Percentiles rank a stretch among this genome's conserved stretches.
These are phyloP conservation scores for Nephrotoma guestfalica DNA, from an alignment of 2,888 invertebrate genomes.

Conservation along the genomic window DNA sequence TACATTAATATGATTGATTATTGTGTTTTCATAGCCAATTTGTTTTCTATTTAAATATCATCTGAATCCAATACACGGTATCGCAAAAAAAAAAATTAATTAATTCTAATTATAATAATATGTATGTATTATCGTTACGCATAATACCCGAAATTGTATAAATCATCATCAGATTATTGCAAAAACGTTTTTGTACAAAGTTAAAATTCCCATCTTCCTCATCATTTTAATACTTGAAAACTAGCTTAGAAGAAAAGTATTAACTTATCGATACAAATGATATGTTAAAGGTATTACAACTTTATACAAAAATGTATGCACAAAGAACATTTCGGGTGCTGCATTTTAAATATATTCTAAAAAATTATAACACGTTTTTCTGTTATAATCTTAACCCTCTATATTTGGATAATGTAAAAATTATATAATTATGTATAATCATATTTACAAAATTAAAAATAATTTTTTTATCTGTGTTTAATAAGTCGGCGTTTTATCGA, in stretches of 20 bases:
- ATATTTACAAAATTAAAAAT: background rate
- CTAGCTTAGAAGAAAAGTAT: too few relatives aligned
- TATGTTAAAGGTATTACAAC: too few relatives aligned
- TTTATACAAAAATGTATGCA: background rate
- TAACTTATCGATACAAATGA: too few relatives aligned
- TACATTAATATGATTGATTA: background rate
- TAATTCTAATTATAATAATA: background rate
- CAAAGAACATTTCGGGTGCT: background rate
- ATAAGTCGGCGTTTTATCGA: background rate
- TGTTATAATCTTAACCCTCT: background rate
- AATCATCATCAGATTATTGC: too few relatives aligned
- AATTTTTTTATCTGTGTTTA: background rate
- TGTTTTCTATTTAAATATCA: background rate
- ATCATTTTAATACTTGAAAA: too few relatives aligned
- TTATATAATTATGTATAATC: background rate
- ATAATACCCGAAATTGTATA: too few relatives aligned
- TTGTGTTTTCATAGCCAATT: background rate
- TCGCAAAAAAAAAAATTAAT: background rate
- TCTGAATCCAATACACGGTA: background rate
- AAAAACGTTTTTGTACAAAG: too few relatives aligned
- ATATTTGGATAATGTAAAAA: background rate
- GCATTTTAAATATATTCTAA: background rate
- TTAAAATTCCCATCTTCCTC: too few relatives aligned
- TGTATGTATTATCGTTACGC: background rate
- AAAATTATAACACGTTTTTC: background rate